These are phyloP conservation scores for Venturia canescens DNA, from an alignment of 1,140 invertebrate species.

Conservation along the genomic window DNA sequence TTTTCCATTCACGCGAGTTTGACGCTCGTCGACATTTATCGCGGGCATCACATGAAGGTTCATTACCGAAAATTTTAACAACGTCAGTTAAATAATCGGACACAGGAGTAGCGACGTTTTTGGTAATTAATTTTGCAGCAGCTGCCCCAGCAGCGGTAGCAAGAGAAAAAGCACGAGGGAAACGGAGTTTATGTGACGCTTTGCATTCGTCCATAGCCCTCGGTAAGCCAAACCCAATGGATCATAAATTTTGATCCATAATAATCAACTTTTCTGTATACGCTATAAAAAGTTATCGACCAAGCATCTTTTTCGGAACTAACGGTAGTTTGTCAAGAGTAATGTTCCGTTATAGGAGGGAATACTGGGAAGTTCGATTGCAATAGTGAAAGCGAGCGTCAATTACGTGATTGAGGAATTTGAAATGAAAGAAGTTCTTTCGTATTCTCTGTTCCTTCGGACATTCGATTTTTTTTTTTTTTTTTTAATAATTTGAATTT, in stretches of 20 bases:
- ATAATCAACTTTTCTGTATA: not conserved
- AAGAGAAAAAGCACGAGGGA: not conserved
- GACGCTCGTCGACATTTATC: conserved; percentile 23
- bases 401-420: too few relatives aligned
- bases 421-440: too few relatives aligned
- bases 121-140: conserved; percentile 20
- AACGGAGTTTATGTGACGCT: not conserved
- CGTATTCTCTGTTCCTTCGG: too few relatives aligned
- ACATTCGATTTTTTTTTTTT: too few relatives aligned
- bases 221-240: not conserved
- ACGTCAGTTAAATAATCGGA: conserved; percentile 21
- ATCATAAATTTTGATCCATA: not conserved
- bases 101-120: conserved; percentile 11
- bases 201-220: not conserved
- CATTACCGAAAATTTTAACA: conserved; percentile 25
- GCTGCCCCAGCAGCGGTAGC: not conserved
- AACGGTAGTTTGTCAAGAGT: too few relatives aligned
- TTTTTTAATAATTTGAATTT: too few relatives aligned
- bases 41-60: conserved; percentile 13
- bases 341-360: too few relatives aligned
- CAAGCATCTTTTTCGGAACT: too few relatives aligned
- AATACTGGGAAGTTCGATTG: too few relatives aligned
- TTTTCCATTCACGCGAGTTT: conserved; percentile 9
- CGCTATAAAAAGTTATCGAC: not conserved
- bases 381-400: too few relatives aligned